phyloP scores from a whole-genome alignment of 2,797 vertebrate genomes.

The Gadopsis bispinosus region DNA sequence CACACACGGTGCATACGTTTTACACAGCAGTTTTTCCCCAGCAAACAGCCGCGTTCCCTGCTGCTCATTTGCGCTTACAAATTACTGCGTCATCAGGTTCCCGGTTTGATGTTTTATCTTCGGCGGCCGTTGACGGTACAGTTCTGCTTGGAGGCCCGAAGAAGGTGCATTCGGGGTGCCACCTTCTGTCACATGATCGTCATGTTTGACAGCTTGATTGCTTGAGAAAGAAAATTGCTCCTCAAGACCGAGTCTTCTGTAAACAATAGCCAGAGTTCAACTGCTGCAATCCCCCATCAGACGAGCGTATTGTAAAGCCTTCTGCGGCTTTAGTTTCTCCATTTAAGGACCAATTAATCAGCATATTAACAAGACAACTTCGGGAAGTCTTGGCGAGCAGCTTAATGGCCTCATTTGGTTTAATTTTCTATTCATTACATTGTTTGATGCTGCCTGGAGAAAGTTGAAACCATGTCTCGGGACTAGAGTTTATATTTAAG shows the following conservation, averaged over 20 bases:
- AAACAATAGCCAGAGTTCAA: background rate
- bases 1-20: constrained; percentile 6
- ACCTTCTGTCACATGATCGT: constrained; percentile 2
- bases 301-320: constrained; percentile 9
- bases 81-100: constrained; percentile 54
- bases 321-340: constrained; percentile 47
- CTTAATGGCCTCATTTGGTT: constrained; percentile 61
- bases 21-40: constrained; percentile 15
- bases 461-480: constrained; percentile 4
- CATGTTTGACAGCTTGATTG: constrained; percentile 25
- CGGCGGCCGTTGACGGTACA: constrained; percentile 5
- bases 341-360: constrained; percentile 69
- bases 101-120: constrained; percentile 39
- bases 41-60: constrained; percentile 30
- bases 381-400: constrained; percentile 52
- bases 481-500: background rate
- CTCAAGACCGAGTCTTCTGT: background rate
- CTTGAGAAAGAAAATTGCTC: constrained; percentile 2
- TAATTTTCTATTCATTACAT: constrained; percentile 65
- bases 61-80: constrained; percentile 54
- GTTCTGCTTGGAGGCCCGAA: background rate
- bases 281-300: background rate
- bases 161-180: background rate
- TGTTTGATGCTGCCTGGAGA: constrained; percentile 50
- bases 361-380: constrained; percentile 59